Evolutionary conservation across 2,888 invertebrate genomes (phyloP).

Genomic region (Oxytorus armatus): DNA sequence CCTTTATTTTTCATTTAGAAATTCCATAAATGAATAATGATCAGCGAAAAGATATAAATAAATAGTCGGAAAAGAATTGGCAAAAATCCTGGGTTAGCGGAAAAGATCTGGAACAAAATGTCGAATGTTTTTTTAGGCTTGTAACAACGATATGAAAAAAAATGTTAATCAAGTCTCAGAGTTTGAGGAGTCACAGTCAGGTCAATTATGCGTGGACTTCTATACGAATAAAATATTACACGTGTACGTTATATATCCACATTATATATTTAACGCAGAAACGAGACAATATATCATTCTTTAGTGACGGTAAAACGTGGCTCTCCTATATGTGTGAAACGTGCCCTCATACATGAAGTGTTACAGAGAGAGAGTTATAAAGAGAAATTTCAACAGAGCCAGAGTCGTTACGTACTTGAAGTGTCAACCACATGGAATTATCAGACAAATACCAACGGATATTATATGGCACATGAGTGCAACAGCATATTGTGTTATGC

Average conservation of each 20-base stretch:
- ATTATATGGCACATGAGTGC: constrained; percentile 33
- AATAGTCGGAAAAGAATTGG: too few species aligned
- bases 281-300: constrained; percentile 53
- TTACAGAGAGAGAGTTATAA: not conserved
- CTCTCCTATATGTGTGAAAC: constrained; percentile 27
- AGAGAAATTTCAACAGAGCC: not conserved
- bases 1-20: too few species aligned
- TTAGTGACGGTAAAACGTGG: constrained; percentile 47
- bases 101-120: too few species aligned
- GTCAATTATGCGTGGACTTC: too few species aligned
- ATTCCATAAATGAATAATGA: too few species aligned
- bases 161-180: too few species aligned
- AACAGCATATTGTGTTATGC: constrained; percentile 53
- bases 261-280: constrained; percentile 20
- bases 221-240: too few species aligned
- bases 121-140: too few species aligned
- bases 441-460: constrained; percentile 26
- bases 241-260: constrained; percentile 5
- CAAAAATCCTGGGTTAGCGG: too few species aligned
- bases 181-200: too few species aligned
- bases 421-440: constrained; percentile 38
- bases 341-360: constrained; percentile 2
- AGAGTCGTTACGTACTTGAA: constrained; percentile 48
- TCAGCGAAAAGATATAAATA: too few species aligned
- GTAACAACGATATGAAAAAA: too few species aligned